These are phyloP conservation scores for Copsychus sechellarum DNA, from an alignment of 2,113 vertebrate genomes.

Conservation along the genomic window DNA sequence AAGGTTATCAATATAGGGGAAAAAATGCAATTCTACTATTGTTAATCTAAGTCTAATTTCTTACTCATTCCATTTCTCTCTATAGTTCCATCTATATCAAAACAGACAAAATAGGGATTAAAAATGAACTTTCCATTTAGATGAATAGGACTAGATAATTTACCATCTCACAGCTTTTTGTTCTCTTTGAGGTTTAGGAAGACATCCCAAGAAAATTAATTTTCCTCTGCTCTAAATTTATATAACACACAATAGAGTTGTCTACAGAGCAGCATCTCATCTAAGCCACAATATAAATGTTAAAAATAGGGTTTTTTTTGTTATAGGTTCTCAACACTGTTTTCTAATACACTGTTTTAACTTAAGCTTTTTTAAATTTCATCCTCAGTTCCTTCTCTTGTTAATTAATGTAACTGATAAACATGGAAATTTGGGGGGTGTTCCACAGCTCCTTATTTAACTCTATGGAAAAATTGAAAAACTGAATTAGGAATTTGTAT, in stretches of 20 bases:
- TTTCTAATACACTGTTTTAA: neutral
- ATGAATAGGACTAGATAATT: neutral
- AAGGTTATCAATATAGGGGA: accelerated
- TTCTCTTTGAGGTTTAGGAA: neutral
- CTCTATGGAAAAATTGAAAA: neutral
- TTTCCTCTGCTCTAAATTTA: neutral
- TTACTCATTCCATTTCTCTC: neutral
- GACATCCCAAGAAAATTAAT: neutral
- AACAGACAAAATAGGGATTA: neutral
- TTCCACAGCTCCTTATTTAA: neutral
- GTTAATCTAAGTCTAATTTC: neutral
- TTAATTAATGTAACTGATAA: neutral
- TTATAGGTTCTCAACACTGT: neutral
- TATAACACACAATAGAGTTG: neutral
- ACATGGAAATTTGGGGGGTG: accelerated
- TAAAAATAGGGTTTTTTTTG: accelerated
- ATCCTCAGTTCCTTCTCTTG: neutral
- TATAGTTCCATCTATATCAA: neutral
- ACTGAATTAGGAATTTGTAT: neutral
- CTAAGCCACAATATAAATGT: neutral
- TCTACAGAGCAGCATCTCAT: neutral
- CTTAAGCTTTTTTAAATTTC: neutral
- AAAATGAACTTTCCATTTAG: neutral
- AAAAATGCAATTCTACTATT: neutral
- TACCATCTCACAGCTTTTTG: neutral